phyloP scores from a whole-genome alignment of 2,797 vertebrate genomes.

The Lophotriccus pileatus region DNA sequence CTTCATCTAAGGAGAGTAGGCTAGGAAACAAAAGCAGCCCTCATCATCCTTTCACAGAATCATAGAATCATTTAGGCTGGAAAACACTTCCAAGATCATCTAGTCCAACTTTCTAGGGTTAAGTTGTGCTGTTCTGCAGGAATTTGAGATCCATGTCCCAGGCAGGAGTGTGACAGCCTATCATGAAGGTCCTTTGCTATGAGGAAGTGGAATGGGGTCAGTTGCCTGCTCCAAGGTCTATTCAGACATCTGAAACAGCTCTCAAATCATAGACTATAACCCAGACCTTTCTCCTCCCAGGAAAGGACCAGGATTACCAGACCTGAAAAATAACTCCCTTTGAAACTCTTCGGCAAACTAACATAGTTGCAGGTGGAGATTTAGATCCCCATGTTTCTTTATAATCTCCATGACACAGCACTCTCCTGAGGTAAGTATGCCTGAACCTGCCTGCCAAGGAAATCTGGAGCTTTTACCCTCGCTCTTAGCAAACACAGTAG shows the following conservation, averaged over 20 bases:
- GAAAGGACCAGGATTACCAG: not conserved
- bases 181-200: not conserved
- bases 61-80: not conserved
- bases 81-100: not conserved
- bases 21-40: not conserved
- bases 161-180: not conserved
- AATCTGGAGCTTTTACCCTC: not conserved
- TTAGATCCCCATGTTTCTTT: not conserved
- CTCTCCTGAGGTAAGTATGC: too few species aligned
- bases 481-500: not conserved
- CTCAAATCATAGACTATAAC: not conserved
- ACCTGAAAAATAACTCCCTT: not conserved
- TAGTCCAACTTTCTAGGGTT: not conserved
- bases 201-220: not conserved
- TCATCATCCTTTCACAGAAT: not conserved
- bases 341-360: not conserved
- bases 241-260: not conserved
- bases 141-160: fast-evolving
- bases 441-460: fast-evolving
- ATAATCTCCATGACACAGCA: not conserved
- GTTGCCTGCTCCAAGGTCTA: not conserved
- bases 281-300: not conserved
- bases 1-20: not conserved
- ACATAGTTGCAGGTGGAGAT: not conserved
- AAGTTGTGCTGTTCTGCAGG: not conserved